Evolutionary conservation across 2,797 vertebrate species (phyloP).

Genomic region (Oreochromis mossambicus): DNA sequence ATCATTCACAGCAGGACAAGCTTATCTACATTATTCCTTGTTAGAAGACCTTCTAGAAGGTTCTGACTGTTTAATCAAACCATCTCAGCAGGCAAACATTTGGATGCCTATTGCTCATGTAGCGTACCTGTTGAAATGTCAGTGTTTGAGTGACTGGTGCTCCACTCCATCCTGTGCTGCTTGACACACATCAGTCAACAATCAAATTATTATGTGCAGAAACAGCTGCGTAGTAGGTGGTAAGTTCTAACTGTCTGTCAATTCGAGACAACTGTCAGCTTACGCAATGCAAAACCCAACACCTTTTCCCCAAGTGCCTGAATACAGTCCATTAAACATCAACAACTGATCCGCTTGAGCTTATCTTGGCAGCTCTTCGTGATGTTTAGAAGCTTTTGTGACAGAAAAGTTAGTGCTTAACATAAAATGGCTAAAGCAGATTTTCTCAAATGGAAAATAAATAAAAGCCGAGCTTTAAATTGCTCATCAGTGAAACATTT

Average conservation of each 20-base stretch:
- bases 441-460: neutral
- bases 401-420: neutral
- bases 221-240: neutral
- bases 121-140: neutral
- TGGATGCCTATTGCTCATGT: neutral
- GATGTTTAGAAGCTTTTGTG: neutral
- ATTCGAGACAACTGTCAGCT: neutral
- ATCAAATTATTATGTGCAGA: neutral
- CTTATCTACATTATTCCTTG: neutral
- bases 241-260: neutral
- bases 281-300: neutral
- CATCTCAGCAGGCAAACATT: neutral
- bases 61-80: neutral
- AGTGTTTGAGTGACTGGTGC: neutral
- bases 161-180: neutral
- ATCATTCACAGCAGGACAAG: neutral
- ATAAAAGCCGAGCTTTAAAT: neutral
- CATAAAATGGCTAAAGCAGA: neutral
- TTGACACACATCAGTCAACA: slow-evolving; percentile 23
- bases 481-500: neutral
- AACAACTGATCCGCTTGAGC: neutral
- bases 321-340: neutral
- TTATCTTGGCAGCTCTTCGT: neutral
- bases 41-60: neutral
- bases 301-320: neutral